Evolutionary conservation across 2,113 vertebrate species (phyloP), one percentile per base, ranked within the genome.

Genomic region (Agapornis roseicollis): DNA sequence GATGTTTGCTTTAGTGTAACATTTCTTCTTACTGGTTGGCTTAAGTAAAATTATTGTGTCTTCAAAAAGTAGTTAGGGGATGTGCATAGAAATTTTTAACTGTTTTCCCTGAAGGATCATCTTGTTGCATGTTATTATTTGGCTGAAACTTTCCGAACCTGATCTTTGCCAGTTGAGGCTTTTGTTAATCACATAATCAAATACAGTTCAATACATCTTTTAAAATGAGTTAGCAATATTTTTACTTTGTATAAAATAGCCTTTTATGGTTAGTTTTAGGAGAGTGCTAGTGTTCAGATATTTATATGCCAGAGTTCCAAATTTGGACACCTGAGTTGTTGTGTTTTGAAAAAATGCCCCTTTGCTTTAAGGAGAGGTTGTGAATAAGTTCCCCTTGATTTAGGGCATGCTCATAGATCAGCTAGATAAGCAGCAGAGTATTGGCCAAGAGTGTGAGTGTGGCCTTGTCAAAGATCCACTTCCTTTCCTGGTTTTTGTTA

Each of bases 281-380:
- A 92, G 81, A 12, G 33, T 90, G 73, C 65, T 56, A 76, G 27
- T 69, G 85, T 88, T 91, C 49, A 88, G 35, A 66, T 83, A 77
- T 66, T 91, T 93, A 31, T 80, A 27, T 39, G 79, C 91, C 39
- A 60, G 39, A 77, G 18, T 44, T 90, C 88, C 85, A 88, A 93
- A 90, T 95, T 95, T 95, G 94, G 95, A 83, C 49, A 94, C 94
- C 88, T 95, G 90, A 44, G 37, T 79, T 22, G 55, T 66, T 13
- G 29, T 68, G 61, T 86, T 95, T 82, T 96, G 94, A 88, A 91
- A 93, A 83, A 93, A 65, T 49, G 28, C 27, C 58, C 33, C 23
- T 90, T 82, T 88, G 29, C 53, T 96, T 82, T 82, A 68, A 65
- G 79, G 33, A 70, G 37, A 49, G 72, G 20, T 86, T 1, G 0